Conservation (phyloP, 2,888 invertebrate species). For the Selenia dentaria region DNA sequence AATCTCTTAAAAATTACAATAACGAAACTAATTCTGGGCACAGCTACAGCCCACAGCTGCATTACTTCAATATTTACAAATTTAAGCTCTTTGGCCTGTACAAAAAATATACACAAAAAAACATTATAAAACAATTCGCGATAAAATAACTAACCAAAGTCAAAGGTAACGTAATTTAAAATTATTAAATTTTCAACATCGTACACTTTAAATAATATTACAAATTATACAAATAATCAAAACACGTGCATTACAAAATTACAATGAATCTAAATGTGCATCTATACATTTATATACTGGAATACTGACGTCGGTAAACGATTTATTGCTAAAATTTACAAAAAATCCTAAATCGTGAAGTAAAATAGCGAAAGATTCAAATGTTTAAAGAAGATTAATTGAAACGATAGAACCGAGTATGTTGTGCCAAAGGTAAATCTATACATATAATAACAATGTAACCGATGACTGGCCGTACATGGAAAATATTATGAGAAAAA, state of each 20-base stretch:
- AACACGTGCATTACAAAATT: conserved; percentile 29
- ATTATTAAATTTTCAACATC: conserved; percentile 74
- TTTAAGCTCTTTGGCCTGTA: conserved; percentile 82
- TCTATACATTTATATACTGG: conserved; percentile 32
- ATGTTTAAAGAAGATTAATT: not conserved
- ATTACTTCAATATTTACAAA: conserved; percentile 66
- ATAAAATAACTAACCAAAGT: conserved; percentile 70
- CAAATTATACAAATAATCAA: conserved; percentile 43
- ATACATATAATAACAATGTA: too few species aligned
- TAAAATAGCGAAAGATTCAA: conserved; percentile 12
- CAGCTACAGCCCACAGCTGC: conserved; percentile 65
- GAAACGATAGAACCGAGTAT: not conserved
- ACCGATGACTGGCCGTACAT: too few species aligned
- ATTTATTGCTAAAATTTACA: conserved; percentile 32
- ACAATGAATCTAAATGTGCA: conserved; percentile 29
- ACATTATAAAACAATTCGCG: conserved; percentile 34
- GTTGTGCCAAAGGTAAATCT: not conserved
- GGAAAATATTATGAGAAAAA: too few species aligned
- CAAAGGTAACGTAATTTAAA: conserved; percentile 77
- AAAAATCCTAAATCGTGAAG: conserved; percentile 18
- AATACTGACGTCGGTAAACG: conserved; percentile 68
- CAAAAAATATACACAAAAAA: conserved; percentile 70
- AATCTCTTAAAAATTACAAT: conserved; percentile 81
- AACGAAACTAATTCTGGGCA: conserved; percentile 70
- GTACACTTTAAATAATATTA: conserved; percentile 54